Evolutionary conservation across 2,888 invertebrate genomes (phyloP).

Genomic region (Omphaloscelis lunosa): DNA sequence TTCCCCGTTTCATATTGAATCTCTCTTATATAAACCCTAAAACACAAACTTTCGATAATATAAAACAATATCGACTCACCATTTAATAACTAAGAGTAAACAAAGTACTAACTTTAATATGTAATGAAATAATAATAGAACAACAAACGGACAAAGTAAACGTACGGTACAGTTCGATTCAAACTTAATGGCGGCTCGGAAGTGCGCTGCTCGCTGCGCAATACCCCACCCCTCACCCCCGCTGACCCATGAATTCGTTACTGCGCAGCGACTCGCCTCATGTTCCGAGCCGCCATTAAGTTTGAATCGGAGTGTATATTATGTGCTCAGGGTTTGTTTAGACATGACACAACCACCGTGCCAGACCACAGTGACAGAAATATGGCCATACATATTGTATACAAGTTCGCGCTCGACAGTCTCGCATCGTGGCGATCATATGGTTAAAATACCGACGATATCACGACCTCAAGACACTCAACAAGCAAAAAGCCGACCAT

Average conservation of each 20-base stretch:
- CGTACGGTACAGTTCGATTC: too few relatives aligned
- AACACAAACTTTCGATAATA: conserved; percentile 14
- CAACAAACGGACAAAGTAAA: conserved; percentile 55
- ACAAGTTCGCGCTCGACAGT: not conserved
- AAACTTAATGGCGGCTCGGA: too few relatives aligned
- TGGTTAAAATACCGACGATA: not conserved
- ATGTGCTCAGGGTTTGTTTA: not conserved
- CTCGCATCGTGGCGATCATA: not conserved
- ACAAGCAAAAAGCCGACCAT: not conserved
- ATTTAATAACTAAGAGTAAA: conserved; percentile 38
- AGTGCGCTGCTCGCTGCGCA: too few relatives aligned
- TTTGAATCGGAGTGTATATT: too few relatives aligned
- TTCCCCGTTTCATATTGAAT: not conserved
- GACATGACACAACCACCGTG: not conserved
- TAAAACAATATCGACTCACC: conserved; percentile 51
- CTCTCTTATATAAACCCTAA: conserved; percentile 24
- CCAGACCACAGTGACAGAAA: not conserved
- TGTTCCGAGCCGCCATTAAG: too few relatives aligned
- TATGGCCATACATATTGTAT: not conserved
- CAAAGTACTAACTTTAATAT: conserved; percentile 44
- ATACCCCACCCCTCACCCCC: too few relatives aligned
- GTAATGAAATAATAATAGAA: conserved; percentile 56
- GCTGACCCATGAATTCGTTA: too few relatives aligned
- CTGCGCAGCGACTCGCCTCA: too few relatives aligned
- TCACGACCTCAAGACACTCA: not conserved